These are phyloP conservation scores for Entomyzon cyanotis DNA, from an alignment of 2,113 vertebrate species.

Conservation along the genomic window DNA sequence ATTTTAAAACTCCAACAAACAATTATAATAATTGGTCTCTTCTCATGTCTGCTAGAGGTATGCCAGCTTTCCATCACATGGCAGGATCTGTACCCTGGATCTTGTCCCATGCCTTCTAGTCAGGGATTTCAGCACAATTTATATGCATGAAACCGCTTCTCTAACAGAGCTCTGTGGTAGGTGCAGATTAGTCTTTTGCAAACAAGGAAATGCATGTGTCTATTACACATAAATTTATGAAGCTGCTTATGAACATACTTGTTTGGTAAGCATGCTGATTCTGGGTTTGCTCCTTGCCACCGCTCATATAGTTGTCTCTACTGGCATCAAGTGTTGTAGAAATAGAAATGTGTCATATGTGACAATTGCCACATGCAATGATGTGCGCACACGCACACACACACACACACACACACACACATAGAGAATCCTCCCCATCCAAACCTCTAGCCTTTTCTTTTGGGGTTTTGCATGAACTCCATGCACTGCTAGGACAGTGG, in stretches of 20 bases:
- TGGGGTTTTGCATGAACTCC: not conserved
- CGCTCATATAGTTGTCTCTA: not conserved
- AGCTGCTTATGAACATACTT: not conserved
- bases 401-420: no score
- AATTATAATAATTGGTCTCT: constrained; percentile 39
- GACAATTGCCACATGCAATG: not conserved
- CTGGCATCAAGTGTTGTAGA: not conserved
- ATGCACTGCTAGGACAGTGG: not conserved
- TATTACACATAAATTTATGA: not conserved
- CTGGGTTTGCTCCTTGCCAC: not conserved
- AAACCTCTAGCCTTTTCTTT: not conserved
- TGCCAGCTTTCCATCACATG: not conserved
- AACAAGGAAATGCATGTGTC: not conserved
- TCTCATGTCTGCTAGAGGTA: constrained; percentile 24
- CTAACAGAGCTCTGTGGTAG: constrained; percentile 17
- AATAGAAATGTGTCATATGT: not conserved
- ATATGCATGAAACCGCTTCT: not conserved
- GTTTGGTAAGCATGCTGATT: not conserved
- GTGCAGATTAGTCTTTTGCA: not conserved
- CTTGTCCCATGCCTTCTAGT: constrained; percentile 10
- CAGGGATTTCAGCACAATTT: not conserved
- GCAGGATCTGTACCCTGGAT: constrained; percentile 3
- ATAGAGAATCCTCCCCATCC: not conserved
- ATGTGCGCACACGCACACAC: not conserved
- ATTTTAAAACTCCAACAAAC: constrained; percentile 3